Percentiles rank a stretch among this genome's conserved stretches.
Conservation (phyloP, 2,888 invertebrate species). For the Troilus luridus region DNA sequence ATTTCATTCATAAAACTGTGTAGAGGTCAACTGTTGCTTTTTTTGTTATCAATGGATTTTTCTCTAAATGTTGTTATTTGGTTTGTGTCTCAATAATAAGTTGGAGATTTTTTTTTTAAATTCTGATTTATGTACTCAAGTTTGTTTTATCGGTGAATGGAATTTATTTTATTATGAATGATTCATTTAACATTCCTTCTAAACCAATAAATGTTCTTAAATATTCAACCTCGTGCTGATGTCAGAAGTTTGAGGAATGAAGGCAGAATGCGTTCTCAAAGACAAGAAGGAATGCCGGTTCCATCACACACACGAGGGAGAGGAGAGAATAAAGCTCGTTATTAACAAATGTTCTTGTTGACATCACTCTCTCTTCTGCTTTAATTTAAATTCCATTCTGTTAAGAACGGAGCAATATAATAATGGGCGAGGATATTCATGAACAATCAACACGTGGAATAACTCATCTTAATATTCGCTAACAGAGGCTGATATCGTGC, state of each 20-base stretch:
- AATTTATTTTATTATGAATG: neutral
- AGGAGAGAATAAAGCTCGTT: neutral
- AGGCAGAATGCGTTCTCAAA: neutral
- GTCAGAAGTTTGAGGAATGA: neutral
- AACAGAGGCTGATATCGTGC: too few relatives aligned
- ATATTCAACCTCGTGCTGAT: neutral
- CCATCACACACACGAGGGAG: neutral
- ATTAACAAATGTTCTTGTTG: neutral
- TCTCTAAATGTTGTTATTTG: neutral
- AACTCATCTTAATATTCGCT: too few relatives aligned
- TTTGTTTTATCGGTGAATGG: neutral
- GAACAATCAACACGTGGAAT: too few relatives aligned
- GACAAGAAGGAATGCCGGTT: neutral
- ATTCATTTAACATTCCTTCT: neutral
- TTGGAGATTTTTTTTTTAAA: too few relatives aligned
- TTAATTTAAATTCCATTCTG: neutral
- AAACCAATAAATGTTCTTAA: neutral
- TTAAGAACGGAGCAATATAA: too few relatives aligned
- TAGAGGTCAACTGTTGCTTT: neutral
- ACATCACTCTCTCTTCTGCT: neutral
- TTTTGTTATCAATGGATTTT: neutral
- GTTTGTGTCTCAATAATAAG: too few relatives aligned
- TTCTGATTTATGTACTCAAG: neutral
- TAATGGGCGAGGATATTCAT: too few relatives aligned
- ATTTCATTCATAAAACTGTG: neutral